phyloP scores from a whole-genome alignment of 2,113 vertebrate species.

The Chauna torquata region DNA sequence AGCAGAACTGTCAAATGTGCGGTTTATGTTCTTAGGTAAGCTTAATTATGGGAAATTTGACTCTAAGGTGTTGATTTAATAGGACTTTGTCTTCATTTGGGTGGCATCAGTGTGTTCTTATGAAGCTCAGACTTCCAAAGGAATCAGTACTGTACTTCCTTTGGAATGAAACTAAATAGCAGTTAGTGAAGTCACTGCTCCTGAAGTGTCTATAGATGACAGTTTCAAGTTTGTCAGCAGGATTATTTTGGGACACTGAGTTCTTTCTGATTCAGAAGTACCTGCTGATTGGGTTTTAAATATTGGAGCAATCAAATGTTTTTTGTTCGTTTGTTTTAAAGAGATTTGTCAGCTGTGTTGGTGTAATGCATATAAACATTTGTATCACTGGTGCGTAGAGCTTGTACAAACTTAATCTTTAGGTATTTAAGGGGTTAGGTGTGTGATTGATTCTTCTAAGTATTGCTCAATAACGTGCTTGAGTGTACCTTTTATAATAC shows the following conservation, averaged over 20 bases:
- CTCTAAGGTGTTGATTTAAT: background rate
- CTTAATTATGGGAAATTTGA: slow-evolving; percentile 3
- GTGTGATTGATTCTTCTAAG: background rate
- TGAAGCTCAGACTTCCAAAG: background rate
- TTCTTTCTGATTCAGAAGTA: background rate
- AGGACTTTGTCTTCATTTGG: background rate
- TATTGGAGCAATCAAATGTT: background rate
- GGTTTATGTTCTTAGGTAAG: background rate
- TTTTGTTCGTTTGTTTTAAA: background rate
- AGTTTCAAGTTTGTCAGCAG: background rate
- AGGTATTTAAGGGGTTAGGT: background rate
- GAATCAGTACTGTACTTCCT: background rate
- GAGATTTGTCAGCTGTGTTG: background rate
- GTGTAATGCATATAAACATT: background rate
- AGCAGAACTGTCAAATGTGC: background rate
- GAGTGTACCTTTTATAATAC: background rate
- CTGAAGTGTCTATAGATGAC: background rate
- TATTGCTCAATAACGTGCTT: background rate
- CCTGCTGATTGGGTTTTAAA: background rate
- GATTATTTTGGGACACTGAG: background rate
- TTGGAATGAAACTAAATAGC: background rate
- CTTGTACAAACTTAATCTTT: background rate
- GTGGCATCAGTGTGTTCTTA: background rate
- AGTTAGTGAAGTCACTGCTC: background rate
- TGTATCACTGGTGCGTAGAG: background rate